phyloP scores from a whole-genome alignment of 2,113 vertebrate species.

The Illadopsis cleaveri region DNA sequence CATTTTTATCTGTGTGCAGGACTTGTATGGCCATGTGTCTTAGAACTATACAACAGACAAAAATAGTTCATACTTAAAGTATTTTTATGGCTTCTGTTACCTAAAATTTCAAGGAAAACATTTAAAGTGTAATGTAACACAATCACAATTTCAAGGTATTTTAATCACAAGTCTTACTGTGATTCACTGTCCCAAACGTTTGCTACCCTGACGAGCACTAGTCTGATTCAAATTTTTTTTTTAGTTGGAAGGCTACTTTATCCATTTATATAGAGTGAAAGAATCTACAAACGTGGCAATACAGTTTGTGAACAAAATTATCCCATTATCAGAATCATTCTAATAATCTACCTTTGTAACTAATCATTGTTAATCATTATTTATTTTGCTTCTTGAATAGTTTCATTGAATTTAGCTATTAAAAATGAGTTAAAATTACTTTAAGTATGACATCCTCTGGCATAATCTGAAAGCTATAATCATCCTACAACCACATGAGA shows the following conservation, averaged over 20 bases:
- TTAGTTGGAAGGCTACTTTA: not conserved
- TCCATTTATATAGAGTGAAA: not conserved
- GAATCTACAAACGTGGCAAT: not conserved
- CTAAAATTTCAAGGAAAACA: not conserved
- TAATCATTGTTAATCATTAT: not conserved
- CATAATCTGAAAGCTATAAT: not conserved
- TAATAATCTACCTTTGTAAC: not conserved
- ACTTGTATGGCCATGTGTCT: not conserved
- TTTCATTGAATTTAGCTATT: not conserved
- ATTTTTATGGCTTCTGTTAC: not conserved
- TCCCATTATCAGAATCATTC: not conserved
- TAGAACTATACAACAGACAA: not conserved
- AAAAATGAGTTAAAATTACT: not conserved
- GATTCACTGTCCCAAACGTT: not conserved
- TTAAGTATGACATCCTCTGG: not conserved
- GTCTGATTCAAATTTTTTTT: not conserved
- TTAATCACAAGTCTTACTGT: not conserved
- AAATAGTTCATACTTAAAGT: not conserved
- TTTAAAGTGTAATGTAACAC: not conserved
- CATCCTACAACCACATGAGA: not conserved
- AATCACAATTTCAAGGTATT: not conserved
- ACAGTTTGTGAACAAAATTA: not conserved
- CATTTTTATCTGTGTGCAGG: not conserved
- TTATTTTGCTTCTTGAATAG: not conserved
- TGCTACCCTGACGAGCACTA: not conserved